phyloP scores from a whole-genome alignment of 2,888 invertebrate species.

The Busseola fusca region DNA sequence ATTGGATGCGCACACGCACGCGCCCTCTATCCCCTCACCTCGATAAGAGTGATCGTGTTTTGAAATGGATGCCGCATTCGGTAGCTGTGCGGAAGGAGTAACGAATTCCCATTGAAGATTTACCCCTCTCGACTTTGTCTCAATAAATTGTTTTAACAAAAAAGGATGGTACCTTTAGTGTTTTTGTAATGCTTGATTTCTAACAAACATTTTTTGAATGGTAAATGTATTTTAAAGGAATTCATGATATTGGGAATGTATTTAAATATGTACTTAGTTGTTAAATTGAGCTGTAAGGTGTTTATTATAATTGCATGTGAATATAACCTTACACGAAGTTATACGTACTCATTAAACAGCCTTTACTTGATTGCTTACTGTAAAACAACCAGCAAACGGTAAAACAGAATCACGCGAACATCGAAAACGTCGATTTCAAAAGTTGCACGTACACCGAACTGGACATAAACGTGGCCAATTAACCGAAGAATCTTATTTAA shows the following conservation, averaged over 20 bases:
- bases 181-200: constrained; percentile 11
- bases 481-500: constrained; percentile 83
- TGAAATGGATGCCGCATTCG: constrained; percentile 84
- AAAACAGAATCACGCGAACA: constrained; percentile 70
- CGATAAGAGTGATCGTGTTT: constrained; percentile 85
- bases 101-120: constrained; percentile 82
- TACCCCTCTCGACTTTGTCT: constrained; percentile 53
- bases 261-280: constrained; percentile 28
- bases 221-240: constrained; percentile 13
- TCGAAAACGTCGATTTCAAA: constrained; percentile 75
- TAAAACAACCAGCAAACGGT: constrained; percentile 72
- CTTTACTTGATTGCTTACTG: constrained; percentile 70
- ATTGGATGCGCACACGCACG: constrained; percentile 86
- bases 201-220: constrained; percentile 12
- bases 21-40: constrained; percentile 83
- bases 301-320: constrained; percentile 53
- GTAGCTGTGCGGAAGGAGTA: constrained; percentile 82
- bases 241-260: constrained; percentile 13
- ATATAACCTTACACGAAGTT: constrained; percentile 57
- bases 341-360: constrained; percentile 67
- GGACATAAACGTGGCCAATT: constrained; percentile 80
- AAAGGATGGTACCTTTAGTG: constrained; percentile 9
- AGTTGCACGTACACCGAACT: constrained; percentile 72
- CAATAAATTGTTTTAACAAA: constrained; percentile 40
- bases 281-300: constrained; percentile 52